These are phyloP conservation scores for Nothocercus julius DNA, from an alignment of 2,113 vertebrate genomes.

Conservation along the genomic window DNA sequence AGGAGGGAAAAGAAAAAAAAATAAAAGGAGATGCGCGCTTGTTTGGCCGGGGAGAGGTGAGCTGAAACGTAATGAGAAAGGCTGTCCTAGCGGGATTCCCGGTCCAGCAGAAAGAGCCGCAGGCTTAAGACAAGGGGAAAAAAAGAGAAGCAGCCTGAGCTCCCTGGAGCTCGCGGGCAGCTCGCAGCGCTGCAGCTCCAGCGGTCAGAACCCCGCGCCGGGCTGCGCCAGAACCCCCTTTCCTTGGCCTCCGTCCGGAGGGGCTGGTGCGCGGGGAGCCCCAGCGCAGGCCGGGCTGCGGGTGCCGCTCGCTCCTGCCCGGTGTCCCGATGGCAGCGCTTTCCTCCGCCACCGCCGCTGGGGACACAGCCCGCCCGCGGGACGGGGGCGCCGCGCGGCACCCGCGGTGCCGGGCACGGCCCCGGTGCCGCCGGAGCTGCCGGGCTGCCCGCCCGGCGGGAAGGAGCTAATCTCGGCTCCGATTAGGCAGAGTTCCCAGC, in stretches of 20 bases:
- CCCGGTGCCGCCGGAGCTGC: accelerated
- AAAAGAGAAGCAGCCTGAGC: accelerated
- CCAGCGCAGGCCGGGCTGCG: too few species aligned
- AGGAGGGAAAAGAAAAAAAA: too few species aligned
- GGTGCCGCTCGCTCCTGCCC: too few species aligned
- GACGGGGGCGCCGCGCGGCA: not conserved
- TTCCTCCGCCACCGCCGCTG: too few species aligned
- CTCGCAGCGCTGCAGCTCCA: too few species aligned
- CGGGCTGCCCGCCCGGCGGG: not conserved
- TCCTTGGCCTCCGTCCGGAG: too few species aligned
- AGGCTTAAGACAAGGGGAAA: too few species aligned
- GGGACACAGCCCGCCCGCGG: too few species aligned
- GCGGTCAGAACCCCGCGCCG: too few species aligned
- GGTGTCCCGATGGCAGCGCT: too few species aligned
- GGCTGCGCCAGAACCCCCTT: too few species aligned
- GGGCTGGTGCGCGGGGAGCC: too few species aligned
- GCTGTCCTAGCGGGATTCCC: not conserved
- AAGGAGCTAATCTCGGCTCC: constrained; percentile 14
- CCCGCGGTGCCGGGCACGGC: accelerated
- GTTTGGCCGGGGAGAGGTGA: not conserved
- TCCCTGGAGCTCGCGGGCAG: not conserved
- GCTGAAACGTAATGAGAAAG: not conserved
- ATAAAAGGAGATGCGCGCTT: not conserved
- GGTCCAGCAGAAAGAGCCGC: not conserved
- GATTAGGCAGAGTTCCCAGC: constrained; percentile 61